Conservation (phyloP, 2,797 vertebrate species). For the Hemitrygon akajei region DNA sequence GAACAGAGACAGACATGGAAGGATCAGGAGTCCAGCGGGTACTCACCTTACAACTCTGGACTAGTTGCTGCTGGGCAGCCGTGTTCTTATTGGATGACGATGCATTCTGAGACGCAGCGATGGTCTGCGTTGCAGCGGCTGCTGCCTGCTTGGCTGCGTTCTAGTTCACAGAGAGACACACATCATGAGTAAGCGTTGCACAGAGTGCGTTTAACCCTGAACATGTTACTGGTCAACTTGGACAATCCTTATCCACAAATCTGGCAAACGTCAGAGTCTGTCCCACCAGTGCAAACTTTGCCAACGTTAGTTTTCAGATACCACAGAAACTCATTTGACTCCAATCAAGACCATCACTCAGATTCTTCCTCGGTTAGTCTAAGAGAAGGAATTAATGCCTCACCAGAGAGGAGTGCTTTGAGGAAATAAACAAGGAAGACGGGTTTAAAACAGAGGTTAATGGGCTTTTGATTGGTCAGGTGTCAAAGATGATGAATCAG, state of each 20-base stretch:
- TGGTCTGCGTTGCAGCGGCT: conserved; percentile 92
- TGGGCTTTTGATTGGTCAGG: no score
- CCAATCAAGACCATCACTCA: neutral
- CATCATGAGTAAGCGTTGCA: neutral
- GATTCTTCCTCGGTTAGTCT: no score
- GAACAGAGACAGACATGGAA: neutral
- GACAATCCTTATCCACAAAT: neutral
- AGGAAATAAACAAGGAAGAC: no score
- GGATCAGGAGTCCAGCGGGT: neutral
- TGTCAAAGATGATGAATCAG: no score
- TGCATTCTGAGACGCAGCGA: conserved; percentile 93
- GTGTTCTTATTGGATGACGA: conserved; percentile 93
- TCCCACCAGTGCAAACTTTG: no score
- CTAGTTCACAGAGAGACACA: conserved; percentile 52
- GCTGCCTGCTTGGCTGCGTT: conserved; percentile 95
- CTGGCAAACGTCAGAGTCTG: neutral
- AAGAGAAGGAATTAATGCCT: no score
- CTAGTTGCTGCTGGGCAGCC: conserved; percentile 87
- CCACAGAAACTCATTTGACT: neutral
- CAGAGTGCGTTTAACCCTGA: neutral
- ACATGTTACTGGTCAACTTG: neutral
- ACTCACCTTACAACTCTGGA: conserved; percentile 94
- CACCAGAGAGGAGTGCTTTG: no score
- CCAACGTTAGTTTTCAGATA: neutral
- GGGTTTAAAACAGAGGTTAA: no score